These are phyloP conservation scores for Neostethus bicornis DNA, from an alignment of 2,797 vertebrate genomes.

Conservation along the genomic window DNA sequence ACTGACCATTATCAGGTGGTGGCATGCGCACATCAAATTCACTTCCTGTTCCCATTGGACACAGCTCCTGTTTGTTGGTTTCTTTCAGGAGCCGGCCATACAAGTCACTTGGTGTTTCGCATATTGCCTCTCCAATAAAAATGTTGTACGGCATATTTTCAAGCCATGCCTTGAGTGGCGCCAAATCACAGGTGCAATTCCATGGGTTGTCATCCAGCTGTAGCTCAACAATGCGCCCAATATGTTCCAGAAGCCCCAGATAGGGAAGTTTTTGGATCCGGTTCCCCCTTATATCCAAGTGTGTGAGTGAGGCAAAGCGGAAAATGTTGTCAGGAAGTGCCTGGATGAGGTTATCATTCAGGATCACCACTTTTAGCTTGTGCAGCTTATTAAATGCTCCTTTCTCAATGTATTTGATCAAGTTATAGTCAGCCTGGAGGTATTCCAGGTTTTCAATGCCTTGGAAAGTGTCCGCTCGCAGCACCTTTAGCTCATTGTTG, in stretches of 20 bases:
- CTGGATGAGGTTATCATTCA: constrained; percentile 98
- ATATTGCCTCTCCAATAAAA: constrained; percentile 97
- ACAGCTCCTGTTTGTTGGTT: constrained; percentile 96
- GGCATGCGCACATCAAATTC: constrained; percentile 95
- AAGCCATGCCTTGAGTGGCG: constrained; percentile 96
- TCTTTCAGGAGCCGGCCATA: constrained; percentile 95
- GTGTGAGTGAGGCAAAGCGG: constrained; percentile 96
- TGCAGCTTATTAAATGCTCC: constrained; percentile 99
- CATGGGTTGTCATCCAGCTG: constrained; percentile 98
- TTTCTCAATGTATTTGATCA: constrained; percentile 98
- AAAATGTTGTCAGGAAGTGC: constrained; percentile 98
- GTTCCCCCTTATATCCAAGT: constrained; percentile 98
- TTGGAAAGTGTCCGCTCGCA: constrained; percentile 95
- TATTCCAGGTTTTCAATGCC: constrained; percentile 99
- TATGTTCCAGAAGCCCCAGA: constrained; percentile 96
- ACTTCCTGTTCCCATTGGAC: constrained; percentile 93
- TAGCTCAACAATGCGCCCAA: constrained; percentile 94
- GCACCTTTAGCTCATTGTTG: constrained; percentile 97
- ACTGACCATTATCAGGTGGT: constrained; percentile 85
- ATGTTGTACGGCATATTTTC: constrained; percentile 99
- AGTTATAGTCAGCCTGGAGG: constrained; percentile 99
- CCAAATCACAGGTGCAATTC: constrained; percentile 98
- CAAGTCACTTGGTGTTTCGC: constrained; percentile 94
- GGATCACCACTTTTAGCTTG: constrained; percentile 96
- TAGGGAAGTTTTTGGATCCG: constrained; percentile 97